Percentiles rank a stretch among this genome's conserved stretches.
Conservation (phyloP, 2,113 vertebrate species). For the Macrotus californicus region DNA sequence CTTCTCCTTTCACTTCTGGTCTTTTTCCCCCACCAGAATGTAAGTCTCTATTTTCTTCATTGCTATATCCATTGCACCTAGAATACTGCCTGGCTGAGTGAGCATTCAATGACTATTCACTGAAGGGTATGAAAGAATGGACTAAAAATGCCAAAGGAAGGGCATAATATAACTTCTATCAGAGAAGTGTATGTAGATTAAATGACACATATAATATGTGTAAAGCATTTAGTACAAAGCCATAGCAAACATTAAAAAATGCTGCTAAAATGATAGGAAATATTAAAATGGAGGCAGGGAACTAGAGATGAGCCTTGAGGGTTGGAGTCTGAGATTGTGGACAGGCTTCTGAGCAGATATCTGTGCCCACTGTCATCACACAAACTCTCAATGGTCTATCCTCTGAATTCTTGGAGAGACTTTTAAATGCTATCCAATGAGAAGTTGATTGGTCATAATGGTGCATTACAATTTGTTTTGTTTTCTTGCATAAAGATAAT, state of each 20-base stretch:
- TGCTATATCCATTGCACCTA: neutral
- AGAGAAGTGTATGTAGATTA: neutral
- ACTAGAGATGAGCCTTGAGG: neutral
- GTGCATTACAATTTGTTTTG: neutral
- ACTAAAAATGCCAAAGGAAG: neutral
- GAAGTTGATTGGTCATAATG: neutral
- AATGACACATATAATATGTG: neutral
- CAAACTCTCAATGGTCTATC: neutral
- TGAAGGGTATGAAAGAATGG: neutral
- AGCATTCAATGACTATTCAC: neutral
- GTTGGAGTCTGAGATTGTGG: neutral
- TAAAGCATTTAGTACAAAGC: neutral
- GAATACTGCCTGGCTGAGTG: neutral
- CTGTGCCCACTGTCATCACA: neutral
- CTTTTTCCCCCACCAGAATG: neutral
- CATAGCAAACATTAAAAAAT: neutral
- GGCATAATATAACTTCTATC: neutral
- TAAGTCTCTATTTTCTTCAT: neutral
- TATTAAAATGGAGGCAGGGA: neutral
- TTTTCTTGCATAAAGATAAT: constrained; percentile 36
- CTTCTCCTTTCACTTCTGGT: neutral
- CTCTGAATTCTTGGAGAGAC: neutral
- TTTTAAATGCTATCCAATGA: neutral
- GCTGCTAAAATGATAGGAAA: neutral
- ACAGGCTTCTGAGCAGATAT: neutral